Conservation (phyloP, 2,797 vertebrate species). For the Cuniculus paca region DNA sequence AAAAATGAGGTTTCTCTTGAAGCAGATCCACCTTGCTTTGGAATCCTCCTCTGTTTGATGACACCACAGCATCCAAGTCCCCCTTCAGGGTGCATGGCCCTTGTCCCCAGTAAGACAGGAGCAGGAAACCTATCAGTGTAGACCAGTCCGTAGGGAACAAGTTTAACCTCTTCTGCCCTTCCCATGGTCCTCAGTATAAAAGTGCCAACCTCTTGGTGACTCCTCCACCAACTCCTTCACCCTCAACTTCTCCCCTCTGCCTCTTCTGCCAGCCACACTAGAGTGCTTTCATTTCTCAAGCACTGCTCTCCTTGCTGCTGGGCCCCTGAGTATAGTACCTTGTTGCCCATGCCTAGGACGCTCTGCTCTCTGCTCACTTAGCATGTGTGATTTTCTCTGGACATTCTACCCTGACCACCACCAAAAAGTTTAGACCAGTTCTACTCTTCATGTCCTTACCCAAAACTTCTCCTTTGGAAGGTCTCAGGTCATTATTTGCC, state of each 20-base stretch:
- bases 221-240: background rate
- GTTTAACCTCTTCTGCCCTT: background rate
- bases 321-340: background rate
- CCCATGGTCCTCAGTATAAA: background rate
- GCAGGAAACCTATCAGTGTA: background rate
- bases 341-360: background rate
- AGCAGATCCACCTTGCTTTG: background rate
- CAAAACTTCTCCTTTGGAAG: background rate
- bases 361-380: background rate
- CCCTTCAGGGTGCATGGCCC: background rate
- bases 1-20: background rate
- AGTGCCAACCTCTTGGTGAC: background rate
- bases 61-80: rapidly evolving
- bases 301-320: background rate
- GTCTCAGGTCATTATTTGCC: background rate
- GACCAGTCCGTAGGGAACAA: background rate
- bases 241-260: background rate
- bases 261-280: background rate
- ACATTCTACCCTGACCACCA: background rate
- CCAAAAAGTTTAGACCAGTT: background rate
- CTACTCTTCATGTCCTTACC: background rate
- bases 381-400: background rate
- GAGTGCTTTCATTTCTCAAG: background rate
- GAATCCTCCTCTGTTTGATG: background rate
- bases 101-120: background rate